A percentile compares a stretch with the other conserved stretches of the same genome.
These are phyloP conservation scores for Oxyura jamaicensis DNA, from an alignment of 2,113 vertebrate species.

Conservation along the genomic window DNA sequence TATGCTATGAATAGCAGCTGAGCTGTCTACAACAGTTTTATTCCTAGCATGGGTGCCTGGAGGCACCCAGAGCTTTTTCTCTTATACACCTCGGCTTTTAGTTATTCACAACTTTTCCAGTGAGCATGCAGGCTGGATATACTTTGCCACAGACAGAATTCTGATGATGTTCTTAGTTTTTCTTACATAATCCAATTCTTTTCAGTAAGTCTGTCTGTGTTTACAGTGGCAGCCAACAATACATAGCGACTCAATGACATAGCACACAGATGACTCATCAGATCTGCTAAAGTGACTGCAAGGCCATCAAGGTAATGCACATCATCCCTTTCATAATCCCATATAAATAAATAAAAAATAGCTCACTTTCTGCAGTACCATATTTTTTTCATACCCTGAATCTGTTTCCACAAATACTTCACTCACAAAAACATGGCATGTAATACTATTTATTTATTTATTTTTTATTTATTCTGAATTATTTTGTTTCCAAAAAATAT, in stretches of 20 bases:
- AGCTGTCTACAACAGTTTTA: not conserved
- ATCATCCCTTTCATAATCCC: not conserved
- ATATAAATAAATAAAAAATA: not conserved
- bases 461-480: not conserved
- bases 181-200: not conserved
- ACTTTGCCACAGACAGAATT: not conserved
- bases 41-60: not conserved
- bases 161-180: not conserved
- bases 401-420: not conserved
- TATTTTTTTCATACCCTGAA: not conserved
- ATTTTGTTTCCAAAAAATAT: not conserved
- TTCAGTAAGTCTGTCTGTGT: not conserved
- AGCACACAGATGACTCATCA: conserved; percentile 5
- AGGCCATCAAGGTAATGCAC: not conserved
- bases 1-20: not conserved
- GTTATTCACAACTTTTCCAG: not conserved
- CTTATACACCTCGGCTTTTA: fast-evolving
- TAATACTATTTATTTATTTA: not conserved
- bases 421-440: not conserved
- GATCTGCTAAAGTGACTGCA: not conserved
- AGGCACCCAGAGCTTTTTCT: not conserved
- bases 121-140: not conserved
- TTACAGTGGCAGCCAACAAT: not conserved
- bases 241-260: not conserved
- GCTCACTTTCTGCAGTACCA: not conserved